These are phyloP conservation scores for Seladonia tumulorum DNA, from an alignment of 2,888 invertebrate species.

Conservation along the genomic window DNA sequence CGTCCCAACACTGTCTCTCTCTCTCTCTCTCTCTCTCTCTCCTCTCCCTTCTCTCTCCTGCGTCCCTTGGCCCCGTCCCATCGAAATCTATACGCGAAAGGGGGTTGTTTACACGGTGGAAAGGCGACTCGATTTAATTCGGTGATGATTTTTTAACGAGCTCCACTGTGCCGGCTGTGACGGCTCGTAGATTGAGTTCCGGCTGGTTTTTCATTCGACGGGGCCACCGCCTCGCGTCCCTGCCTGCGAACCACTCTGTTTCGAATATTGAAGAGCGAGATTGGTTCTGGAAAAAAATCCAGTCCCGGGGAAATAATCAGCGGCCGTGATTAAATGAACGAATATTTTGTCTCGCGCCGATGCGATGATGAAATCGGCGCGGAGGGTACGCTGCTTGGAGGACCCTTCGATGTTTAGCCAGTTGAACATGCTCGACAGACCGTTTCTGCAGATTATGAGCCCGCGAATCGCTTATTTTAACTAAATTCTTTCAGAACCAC, in stretches of 20 bases:
- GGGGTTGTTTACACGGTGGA: conserved; percentile 82
- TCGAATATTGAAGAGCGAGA: conserved; percentile 51
- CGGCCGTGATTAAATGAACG: conserved; percentile 36
- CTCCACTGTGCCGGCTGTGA: conserved; percentile 47
- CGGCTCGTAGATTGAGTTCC: conserved; percentile 58
- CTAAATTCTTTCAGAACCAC: background rate
- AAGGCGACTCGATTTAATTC: conserved; percentile 82
- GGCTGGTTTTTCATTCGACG: conserved; percentile 41
- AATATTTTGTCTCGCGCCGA: conserved; percentile 6
- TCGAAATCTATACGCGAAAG: conserved; percentile 64
- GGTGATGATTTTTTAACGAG: conserved; percentile 84
- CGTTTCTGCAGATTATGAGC: too few relatives aligned
- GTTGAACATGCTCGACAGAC: too few relatives aligned
- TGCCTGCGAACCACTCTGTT: background rate
- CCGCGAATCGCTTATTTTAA: too few relatives aligned
- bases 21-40: conserved; percentile 4
- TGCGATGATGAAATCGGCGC: background rate
- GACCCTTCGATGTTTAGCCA: background rate
- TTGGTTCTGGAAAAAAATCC: conserved; percentile 35
- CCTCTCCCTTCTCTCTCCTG: background rate
- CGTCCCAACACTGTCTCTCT: conserved; percentile 17
- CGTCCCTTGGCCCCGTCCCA: conserved; percentile 21
- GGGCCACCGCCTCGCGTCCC: background rate
- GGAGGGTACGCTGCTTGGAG: background rate
- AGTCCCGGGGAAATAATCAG: conserved; percentile 41